Percentiles rank a stretch among this genome's conserved stretches.
phyloP scores from a whole-genome alignment of 2,888 invertebrate species.

The Drosophila melanosoma region DNA sequence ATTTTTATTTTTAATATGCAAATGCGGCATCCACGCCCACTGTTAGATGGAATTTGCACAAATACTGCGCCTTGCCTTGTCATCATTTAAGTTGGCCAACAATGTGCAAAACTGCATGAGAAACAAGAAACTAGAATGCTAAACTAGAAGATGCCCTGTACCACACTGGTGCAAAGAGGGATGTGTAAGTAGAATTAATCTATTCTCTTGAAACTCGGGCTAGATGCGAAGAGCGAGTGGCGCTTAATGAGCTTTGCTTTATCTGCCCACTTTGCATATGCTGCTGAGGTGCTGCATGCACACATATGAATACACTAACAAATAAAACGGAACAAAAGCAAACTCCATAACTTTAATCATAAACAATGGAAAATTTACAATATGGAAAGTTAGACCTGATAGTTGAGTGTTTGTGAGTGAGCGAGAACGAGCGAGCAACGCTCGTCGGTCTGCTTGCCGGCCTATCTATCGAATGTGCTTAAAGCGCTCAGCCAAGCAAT shows the following conservation, averaged over 20 bases:
- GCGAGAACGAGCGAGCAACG: conserved; percentile 7
- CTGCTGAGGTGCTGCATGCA: conserved; percentile 43
- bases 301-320: conserved; percentile 11
- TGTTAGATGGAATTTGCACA: conserved; percentile 55
- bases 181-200: conserved; percentile 6
- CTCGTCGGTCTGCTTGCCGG: conserved; percentile 30
- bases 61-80: conserved; percentile 52
- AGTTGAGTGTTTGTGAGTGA: conserved; percentile 10
- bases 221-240: neutral
- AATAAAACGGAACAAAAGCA: conserved; percentile 47
- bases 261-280: conserved; percentile 59
- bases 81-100: conserved; percentile 21
- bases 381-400: conserved; percentile 61
- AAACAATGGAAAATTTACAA: conserved; percentile 75
- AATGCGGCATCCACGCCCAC: conserved; percentile 63
- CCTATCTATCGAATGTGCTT: conserved; percentile 57
- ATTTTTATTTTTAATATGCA: conserved; percentile 57
- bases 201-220: neutral
- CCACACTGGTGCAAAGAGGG: neutral
- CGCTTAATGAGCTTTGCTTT: conserved; percentile 52
- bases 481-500: conserved; percentile 36
- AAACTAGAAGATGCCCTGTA: conserved; percentile 1
- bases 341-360: conserved; percentile 67
- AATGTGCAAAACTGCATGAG: conserved; percentile 30
- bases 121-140: neutral